A percentile compares a stretch with the other conserved stretches of the same genome.
phyloP scores from a whole-genome alignment of 2,888 invertebrate genomes.

The Drosophila subquinaria region DNA sequence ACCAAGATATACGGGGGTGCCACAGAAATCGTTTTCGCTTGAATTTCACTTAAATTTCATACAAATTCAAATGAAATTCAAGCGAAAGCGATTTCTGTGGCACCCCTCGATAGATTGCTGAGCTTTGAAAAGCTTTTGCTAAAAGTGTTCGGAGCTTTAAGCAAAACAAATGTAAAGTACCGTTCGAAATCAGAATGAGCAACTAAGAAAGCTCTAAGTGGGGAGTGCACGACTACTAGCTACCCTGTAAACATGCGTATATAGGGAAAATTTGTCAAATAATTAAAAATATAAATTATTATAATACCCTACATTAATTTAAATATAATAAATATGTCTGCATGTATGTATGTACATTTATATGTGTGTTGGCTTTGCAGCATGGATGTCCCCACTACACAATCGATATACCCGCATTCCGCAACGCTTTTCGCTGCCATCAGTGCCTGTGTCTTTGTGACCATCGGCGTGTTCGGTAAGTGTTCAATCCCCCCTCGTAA shows the following conservation, averaged over 20 bases:
- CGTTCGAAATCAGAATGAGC: not conserved
- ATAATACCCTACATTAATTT: not conserved
- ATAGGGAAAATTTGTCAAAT: not conserved
- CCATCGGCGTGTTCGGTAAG: constrained; percentile 92
- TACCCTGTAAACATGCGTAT: not conserved
- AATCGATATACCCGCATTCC: constrained; percentile 88
- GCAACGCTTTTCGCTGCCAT: constrained; percentile 92
- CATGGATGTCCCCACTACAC: constrained; percentile 66
- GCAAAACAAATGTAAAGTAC: not conserved
- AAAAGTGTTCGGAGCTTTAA: not conserved
- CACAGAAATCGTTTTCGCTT: no score
- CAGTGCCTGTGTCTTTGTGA: constrained; percentile 92
- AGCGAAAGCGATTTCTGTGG: no score
- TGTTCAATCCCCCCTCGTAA: not conserved
- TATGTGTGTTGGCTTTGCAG: constrained; percentile 35
- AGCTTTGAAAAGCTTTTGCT: not conserved
- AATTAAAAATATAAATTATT: not conserved
- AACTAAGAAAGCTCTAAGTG: not conserved
- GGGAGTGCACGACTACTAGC: not conserved
- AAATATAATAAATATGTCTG: not conserved
- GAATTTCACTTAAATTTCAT: no score
- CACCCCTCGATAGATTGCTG: not conserved
- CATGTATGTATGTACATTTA: not conserved
- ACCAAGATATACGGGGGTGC: no score
- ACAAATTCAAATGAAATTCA: no score